Percentiles rank a stretch among this genome's conserved stretches.
phyloP scores from a whole-genome alignment of 2,888 invertebrate genomes.

The Polydrusus cervinus region DNA sequence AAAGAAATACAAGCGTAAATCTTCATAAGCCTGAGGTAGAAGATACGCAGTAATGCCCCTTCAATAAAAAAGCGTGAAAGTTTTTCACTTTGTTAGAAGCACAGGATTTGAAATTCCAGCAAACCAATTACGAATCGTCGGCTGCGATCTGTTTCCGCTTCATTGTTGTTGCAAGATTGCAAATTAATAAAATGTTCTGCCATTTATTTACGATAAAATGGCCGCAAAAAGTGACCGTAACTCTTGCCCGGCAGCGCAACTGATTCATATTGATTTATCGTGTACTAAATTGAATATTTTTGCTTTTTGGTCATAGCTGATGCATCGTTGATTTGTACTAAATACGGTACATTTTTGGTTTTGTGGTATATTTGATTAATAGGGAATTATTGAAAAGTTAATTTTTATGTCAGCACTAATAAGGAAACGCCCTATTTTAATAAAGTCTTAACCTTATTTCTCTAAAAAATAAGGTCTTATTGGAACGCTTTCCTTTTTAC shows the following conservation, averaged over 20 bases:
- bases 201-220: slow-evolving; percentile 25
- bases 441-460: too few relatives aligned
- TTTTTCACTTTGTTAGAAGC: slow-evolving; percentile 15
- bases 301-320: neutral
- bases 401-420: too few relatives aligned
- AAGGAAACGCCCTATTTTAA: too few relatives aligned
- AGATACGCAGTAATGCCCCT: neutral
- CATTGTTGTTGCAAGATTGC: slow-evolving; percentile 34
- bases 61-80: slow-evolving; percentile 16
- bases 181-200: slow-evolving; percentile 29
- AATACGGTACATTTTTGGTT: neutral
- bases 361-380: neutral
- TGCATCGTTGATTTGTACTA: neutral
- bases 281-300: slow-evolving; percentile 26
- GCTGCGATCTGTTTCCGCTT: slow-evolving; percentile 31
- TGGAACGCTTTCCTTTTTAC: too few relatives aligned
- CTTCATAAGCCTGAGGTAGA: neutral
- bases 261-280: slow-evolving; percentile 27
- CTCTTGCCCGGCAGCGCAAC: slow-evolving; percentile 22
- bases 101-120: slow-evolving; percentile 18
- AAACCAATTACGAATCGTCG: slow-evolving; percentile 29
- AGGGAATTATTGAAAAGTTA: too few relatives aligned
- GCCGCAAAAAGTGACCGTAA: slow-evolving; percentile 18
- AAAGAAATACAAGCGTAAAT: too few relatives aligned
- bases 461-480: too few relatives aligned